Evolutionary conservation across 2,113 vertebrate genomes (phyloP).

Genomic region (Nymphicus hollandicus): DNA sequence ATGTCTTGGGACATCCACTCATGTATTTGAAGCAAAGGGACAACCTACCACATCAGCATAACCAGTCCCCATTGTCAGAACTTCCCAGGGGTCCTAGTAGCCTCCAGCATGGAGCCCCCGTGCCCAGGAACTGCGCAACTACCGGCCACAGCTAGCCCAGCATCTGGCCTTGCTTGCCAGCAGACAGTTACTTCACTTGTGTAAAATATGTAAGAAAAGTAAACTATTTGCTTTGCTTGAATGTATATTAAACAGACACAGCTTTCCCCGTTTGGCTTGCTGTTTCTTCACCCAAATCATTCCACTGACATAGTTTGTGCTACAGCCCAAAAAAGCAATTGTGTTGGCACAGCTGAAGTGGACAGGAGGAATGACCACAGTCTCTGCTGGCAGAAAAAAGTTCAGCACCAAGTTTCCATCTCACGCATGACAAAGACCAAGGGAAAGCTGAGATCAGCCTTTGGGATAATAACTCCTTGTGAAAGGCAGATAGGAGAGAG

Average conservation of each 20-base stretch:
- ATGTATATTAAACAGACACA: neutral
- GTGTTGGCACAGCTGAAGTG: neutral
- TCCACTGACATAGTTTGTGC: neutral
- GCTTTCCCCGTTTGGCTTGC: neutral
- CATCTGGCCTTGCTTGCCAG: accelerated
- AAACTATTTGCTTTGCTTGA: neutral
- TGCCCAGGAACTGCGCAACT: neutral
- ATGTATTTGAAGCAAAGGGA: neutral
- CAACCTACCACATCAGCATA: neutral
- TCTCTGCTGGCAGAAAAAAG: neutral
- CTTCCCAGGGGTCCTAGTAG: neutral
- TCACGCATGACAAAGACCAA: neutral
- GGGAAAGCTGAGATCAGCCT: neutral
- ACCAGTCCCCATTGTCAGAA: neutral
- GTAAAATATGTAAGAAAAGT: neutral
- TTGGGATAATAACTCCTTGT: neutral
- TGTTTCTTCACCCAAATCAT: neutral
- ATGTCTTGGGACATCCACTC: neutral
- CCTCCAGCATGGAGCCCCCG: neutral
- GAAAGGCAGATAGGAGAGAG: neutral
- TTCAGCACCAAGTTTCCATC: neutral
- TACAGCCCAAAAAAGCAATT: neutral
- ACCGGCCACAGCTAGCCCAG: neutral
- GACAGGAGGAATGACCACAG: neutral
- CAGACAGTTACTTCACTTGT: neutral